Percentiles rank a stretch among this genome's conserved stretches.
Conservation (phyloP, 2,797 vertebrate species). For the Bryconaethiops microstoma region DNA sequence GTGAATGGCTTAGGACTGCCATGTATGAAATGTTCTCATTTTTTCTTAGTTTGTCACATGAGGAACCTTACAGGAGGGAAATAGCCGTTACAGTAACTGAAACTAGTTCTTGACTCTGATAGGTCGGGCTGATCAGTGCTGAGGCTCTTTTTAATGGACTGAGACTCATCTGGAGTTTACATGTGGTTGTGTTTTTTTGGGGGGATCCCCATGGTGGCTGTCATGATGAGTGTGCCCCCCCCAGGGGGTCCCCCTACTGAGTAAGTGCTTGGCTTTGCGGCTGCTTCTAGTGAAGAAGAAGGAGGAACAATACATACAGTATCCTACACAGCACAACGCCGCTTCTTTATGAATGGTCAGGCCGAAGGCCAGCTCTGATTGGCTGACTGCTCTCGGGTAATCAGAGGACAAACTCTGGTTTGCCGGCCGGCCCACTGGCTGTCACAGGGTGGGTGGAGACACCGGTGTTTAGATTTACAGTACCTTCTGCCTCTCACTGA, state of each 20-base stretch:
- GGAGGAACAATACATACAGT: conserved; percentile 61
- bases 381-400: conserved; percentile 61
- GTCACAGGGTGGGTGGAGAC: conserved; percentile 57
- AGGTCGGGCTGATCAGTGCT: background rate
- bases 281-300: conserved; percentile 46
- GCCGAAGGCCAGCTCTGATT: conserved; percentile 65
- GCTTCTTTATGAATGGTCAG: conserved; percentile 79
- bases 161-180: background rate
- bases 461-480: conserved; percentile 56
- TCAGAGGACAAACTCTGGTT: conserved; percentile 50
- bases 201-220: conserved; percentile 43
- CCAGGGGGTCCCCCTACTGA: conserved; percentile 48
- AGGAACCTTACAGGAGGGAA: conserved; percentile 34
- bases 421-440: conserved; percentile 58
- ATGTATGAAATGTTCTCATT: conserved; percentile 49
- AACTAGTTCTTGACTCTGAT: conserved; percentile 26
- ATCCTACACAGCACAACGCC: conserved; percentile 61
- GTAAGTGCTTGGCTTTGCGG: conserved; percentile 37
- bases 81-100: conserved; percentile 29
- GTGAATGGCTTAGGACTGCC: conserved; percentile 28
- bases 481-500: conserved; percentile 50
- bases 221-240: conserved; percentile 52
- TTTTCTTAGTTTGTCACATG: conserved; percentile 51
- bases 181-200: conserved; percentile 15
- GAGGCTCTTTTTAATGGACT: background rate